A percentile compares a stretch with the other conserved stretches of the same genome.
These are phyloP conservation scores for Calliopsis andreniformis DNA, from an alignment of 1,140 invertebrate genomes.

Conservation along the genomic window DNA sequence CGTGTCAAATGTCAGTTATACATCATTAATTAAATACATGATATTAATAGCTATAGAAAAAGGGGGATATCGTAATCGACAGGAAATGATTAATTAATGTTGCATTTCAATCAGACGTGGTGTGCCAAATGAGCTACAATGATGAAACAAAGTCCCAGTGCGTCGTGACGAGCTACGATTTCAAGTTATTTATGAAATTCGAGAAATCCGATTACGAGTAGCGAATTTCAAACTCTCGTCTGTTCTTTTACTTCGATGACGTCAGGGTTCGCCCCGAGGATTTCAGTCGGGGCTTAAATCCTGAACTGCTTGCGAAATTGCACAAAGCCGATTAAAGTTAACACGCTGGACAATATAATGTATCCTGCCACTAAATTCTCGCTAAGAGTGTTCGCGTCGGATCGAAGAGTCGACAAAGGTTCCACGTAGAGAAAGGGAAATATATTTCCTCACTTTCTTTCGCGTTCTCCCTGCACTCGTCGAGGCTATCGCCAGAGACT, in stretches of 20 bases:
- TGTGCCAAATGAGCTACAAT: too few species aligned
- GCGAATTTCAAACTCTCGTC: not conserved
- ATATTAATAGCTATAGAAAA: too few species aligned
- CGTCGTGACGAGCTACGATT: not conserved
- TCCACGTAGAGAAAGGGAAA: not conserved
- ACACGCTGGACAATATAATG: not conserved
- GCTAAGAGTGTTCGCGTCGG: too few species aligned
- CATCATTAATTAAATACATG: too few species aligned
- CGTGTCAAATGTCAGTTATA: too few species aligned
- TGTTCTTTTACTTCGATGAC: not conserved
- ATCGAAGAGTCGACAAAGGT: not conserved
- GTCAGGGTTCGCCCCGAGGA: not conserved
- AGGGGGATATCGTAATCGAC: too few species aligned
- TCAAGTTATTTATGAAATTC: not conserved
- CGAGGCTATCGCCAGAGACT: too few species aligned
- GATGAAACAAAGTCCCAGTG: not conserved
- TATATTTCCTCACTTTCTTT: slow-evolving; percentile 52
- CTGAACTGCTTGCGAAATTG: slow-evolving; percentile 10
- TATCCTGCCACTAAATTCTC: not conserved
- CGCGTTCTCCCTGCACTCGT: slow-evolving; percentile 20
- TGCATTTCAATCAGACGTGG: too few species aligned
- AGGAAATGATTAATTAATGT: too few species aligned
- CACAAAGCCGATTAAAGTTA: slow-evolving; percentile 8
- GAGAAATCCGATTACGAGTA: slow-evolving; percentile 13
- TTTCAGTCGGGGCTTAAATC: not conserved